Conservation (phyloP, 1,140 invertebrate genomes). For the Trypoxylus dichotomus region DNA sequence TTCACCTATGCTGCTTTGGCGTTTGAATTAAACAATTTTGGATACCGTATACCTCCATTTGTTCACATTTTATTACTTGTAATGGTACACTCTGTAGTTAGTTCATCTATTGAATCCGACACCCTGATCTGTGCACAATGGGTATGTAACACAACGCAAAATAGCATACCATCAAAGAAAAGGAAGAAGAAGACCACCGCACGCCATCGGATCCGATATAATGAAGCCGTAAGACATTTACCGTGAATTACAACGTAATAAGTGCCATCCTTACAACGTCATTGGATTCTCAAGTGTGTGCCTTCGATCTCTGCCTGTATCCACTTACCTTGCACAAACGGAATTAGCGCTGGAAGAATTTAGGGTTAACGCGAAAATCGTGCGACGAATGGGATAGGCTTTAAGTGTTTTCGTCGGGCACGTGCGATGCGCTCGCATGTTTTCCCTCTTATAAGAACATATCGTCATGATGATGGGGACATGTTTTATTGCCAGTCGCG, state of each 20-base stretch:
- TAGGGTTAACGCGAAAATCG: slow-evolving; percentile 22
- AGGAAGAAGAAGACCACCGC: slow-evolving; percentile 10
- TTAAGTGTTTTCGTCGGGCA: not conserved
- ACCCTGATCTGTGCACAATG: not conserved
- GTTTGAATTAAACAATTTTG: too few species aligned
- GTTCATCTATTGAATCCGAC: not conserved
- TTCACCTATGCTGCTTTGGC: too few species aligned
- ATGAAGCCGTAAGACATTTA: slow-evolving; percentile 19
- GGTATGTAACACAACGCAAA: not conserved
- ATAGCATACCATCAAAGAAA: not conserved
- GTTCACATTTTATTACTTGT: too few species aligned
- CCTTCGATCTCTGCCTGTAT: not conserved
- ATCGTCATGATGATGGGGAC: not conserved
- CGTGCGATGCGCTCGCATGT: not conserved
- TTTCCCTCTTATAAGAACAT: not conserved
- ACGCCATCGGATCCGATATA: slow-evolving; percentile 21
- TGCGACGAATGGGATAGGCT: not conserved
- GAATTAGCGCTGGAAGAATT: slow-evolving; percentile 21
- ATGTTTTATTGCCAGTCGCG: not conserved
- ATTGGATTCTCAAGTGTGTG: not conserved
- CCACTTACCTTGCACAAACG: not conserved
- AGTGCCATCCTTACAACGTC: slow-evolving; percentile 22
- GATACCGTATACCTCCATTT: too few species aligned
- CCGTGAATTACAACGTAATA: slow-evolving; percentile 25
- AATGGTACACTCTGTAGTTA: not conserved